phyloP scores from a whole-genome alignment of 2,113 vertebrate species.

The Macquaria ambigua region DNA sequence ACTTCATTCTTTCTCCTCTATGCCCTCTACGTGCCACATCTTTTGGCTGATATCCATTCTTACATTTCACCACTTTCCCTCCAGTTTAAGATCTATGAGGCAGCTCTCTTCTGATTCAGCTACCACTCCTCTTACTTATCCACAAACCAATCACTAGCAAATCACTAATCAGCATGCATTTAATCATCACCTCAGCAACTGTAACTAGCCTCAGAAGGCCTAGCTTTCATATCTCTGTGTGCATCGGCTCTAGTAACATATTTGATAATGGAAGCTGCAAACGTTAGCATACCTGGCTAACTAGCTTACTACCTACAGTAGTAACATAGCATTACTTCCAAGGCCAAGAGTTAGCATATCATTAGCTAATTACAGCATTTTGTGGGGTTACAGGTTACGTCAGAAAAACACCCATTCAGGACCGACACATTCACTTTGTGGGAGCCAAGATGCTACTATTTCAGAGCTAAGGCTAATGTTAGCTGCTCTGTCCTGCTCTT shows the following conservation, averaged over 20 bases:
- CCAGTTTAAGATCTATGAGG: background rate
- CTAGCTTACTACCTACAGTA: background rate
- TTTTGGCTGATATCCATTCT: constrained; percentile 6
- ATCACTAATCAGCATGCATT: background rate
- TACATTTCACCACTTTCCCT: background rate
- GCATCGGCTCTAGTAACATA: background rate
- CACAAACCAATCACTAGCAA: background rate
- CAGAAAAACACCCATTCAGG: too few relatives aligned
- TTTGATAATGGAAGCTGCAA: background rate
- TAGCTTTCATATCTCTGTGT: background rate
- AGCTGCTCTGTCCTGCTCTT: background rate
- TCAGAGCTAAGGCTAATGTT: background rate
- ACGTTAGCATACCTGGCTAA: background rate
- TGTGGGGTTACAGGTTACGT: background rate
- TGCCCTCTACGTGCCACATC: constrained; percentile 11
- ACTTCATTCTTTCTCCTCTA: constrained; percentile 3
- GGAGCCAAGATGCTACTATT: background rate
- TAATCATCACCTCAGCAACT: background rate
- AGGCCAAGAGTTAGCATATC: background rate
- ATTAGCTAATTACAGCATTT: background rate
- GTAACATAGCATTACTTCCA: background rate
- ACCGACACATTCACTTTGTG: background rate
- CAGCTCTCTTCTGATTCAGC: background rate
- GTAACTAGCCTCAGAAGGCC: background rate
- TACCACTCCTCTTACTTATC: background rate